Conservation (phyloP, 2,888 invertebrate species). For the Griposia aprilina region DNA sequence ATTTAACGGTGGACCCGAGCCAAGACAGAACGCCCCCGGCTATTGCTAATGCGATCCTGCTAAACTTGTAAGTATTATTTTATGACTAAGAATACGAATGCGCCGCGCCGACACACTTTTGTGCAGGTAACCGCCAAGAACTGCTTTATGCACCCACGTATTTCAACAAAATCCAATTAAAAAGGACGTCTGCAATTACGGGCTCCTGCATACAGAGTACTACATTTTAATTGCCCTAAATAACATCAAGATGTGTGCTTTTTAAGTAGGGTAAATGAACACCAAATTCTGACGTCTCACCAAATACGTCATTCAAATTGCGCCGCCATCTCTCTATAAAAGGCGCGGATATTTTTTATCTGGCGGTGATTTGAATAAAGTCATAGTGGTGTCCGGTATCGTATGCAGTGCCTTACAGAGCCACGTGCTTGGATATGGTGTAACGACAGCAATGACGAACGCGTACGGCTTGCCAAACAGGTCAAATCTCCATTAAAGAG, state of each 20-base stretch:
- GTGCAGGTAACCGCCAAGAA: constrained; percentile 38
- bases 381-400: constrained; percentile 83
- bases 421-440: constrained; percentile 79
- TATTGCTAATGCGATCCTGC: constrained; percentile 80
- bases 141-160: constrained; percentile 27
- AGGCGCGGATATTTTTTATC: constrained; percentile 77
- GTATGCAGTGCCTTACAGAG: constrained; percentile 78
- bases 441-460: constrained; percentile 81
- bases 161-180: constrained; percentile 53
- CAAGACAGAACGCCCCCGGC: constrained; percentile 83
- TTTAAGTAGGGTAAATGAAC: constrained; percentile 71
- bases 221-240: constrained; percentile 62
- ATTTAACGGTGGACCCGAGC: constrained; percentile 84
- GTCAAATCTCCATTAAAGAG: constrained; percentile 78
- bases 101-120: constrained; percentile 55
- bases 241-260: constrained; percentile 53
- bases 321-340: constrained; percentile 73
- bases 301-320: constrained; percentile 83
- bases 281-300: constrained; percentile 76
- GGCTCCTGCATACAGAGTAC: constrained; percentile 44
- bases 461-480: constrained; percentile 76
- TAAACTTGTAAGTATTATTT: constrained; percentile 80
- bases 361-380: constrained; percentile 81
- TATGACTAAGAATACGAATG: constrained; percentile 71
- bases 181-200: constrained; percentile 43